Evolutionary conservation across 2,888 invertebrate species (phyloP).

Genomic region (Eutolmus rufibarbis): DNA sequence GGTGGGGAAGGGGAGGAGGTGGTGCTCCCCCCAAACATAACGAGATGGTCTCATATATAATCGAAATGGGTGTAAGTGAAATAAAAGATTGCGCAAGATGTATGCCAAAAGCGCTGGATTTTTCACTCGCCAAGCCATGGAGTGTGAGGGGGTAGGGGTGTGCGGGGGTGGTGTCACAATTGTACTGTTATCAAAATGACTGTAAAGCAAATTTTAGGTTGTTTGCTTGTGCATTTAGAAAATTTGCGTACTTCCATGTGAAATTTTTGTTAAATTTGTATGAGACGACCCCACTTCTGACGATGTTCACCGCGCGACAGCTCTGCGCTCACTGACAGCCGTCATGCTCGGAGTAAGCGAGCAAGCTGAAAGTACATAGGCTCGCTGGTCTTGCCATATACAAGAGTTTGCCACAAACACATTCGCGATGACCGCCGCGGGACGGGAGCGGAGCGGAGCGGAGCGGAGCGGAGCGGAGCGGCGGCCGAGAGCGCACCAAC

Average conservation of each 20-base stretch:
- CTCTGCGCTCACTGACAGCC: not conserved
- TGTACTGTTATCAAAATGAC: not conserved
- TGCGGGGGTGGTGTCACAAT: not conserved
- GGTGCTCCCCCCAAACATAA: slow-evolving; percentile 26
- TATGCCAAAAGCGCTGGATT: not conserved
- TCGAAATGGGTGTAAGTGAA: slow-evolving; percentile 49
- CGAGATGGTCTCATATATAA: slow-evolving; percentile 48
- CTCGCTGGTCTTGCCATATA: slow-evolving; percentile 6
- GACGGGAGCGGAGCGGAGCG: slow-evolving; percentile 45
- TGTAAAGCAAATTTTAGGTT: not conserved
- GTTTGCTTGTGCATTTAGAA: not conserved
- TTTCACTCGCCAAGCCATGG: not conserved
- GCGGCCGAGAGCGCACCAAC: slow-evolving; percentile 47
- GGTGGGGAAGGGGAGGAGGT: not conserved
- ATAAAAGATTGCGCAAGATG: slow-evolving; percentile 50
- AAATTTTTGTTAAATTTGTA: not conserved
- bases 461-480: slow-evolving; percentile 42
- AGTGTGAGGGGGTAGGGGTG: too few species aligned
- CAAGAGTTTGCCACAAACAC: slow-evolving; percentile 44
- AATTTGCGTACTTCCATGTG: not conserved
- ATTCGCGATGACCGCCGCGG: slow-evolving; percentile 2
- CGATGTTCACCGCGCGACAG: not conserved
- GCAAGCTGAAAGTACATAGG: not conserved
- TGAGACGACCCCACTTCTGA: not conserved
- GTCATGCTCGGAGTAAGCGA: not conserved